Base-by-base conservation (phyloP, 2,888 invertebrate genomes). In the Agriopis leucophaearia region DNA sequence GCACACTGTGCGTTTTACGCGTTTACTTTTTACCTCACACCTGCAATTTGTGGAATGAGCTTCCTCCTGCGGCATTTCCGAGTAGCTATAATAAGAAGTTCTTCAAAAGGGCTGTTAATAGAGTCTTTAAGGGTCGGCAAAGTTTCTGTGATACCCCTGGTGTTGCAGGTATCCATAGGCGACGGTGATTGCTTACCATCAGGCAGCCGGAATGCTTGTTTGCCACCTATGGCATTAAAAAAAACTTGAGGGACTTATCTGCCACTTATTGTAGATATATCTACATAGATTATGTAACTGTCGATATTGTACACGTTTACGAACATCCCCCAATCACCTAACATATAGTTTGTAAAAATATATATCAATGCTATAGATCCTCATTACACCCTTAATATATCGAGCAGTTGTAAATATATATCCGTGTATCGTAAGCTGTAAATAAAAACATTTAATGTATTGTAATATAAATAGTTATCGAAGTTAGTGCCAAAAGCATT, bases 401-500 rank as follows among this genome's bases (percentile, higher is more conserved):
- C 73, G 72, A 73, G 79, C 74, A 80, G 74, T 77, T 78, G 87
- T 84, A 78, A 76, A 82, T 92, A 82, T 79, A 73, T 82, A 81
- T 80, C 74, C 80, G 76, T 83, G 79, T 79, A 65, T 76, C 73
- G 75, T 92, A 91, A 91, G 89, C 84, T 94, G 93, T 94, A 94
- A 90, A 93, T 94, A 92, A 79, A 81, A 80, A 81, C 81, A 84
- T 86, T 87, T 82, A 87, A 87, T 87, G 87, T 89, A 88, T 86
- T 90, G 88, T 92, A 90, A 88, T 85, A 81, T 85, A 84, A 84
- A 88, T 89, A 88, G 88, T 86, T 89, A 90, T 91, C 84, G 83
- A 91, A 89, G 88, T 91, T 94, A 92, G 93, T 94, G 93, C 93
- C 93, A 94, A 94, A 89, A 90, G 91, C 90, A 89, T 89, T 87